Evolutionary conservation across 2,888 invertebrate species (phyloP), one percentile per base, ranked within the genome.

Genomic region (Mongoloraphidia duomilia): DNA sequence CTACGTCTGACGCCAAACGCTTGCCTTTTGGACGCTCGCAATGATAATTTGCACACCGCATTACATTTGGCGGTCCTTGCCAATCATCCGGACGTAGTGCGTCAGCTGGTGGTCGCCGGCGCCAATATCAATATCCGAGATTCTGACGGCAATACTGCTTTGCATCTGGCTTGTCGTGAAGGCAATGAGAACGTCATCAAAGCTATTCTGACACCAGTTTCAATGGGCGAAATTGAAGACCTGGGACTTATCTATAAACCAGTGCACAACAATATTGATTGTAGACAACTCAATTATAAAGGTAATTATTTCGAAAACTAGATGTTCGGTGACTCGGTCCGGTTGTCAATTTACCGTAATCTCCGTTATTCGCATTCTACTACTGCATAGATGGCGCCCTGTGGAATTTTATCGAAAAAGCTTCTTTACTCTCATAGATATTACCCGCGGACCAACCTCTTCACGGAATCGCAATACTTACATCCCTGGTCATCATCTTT

Each of bases 11-110:
- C 82, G 53, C 84, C 86, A 35, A 76, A 82, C 65, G 78, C 80
- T 47, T 76, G 75, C 44, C 74, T 81, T 52, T 68, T 89, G 34
- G 80, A 87, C 62, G 74, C 85, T 34, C 71, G 76, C 49, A 90
- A 90, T 64, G 79, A 84, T 66, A 72, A 76, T 47, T 76, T 79
- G 6, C 80, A 83, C 58, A 82, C 87, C 4, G 78, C 88, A 0
- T 66, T 91, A 13, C 89, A 90, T 67, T 66, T 89, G 53, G 84
- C 90, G 0, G 84, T 84, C 3, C 68, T 87, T 55, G 82, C 82
- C 39, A 74, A 76, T 9, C 82, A 86, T 61, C 72, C 80, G 3
- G 72, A 76, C 39, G 75, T 88, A 42, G 76, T 82, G 1, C 72
- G 86, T 51, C 75, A 80, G 65, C 70, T 90, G 46, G 74, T 89